Percentiles rank a stretch among this genome's conserved stretches.
These are phyloP conservation scores for Tapirus terrestris DNA, from an alignment of 2,113 vertebrate genomes.

Conservation along the genomic window DNA sequence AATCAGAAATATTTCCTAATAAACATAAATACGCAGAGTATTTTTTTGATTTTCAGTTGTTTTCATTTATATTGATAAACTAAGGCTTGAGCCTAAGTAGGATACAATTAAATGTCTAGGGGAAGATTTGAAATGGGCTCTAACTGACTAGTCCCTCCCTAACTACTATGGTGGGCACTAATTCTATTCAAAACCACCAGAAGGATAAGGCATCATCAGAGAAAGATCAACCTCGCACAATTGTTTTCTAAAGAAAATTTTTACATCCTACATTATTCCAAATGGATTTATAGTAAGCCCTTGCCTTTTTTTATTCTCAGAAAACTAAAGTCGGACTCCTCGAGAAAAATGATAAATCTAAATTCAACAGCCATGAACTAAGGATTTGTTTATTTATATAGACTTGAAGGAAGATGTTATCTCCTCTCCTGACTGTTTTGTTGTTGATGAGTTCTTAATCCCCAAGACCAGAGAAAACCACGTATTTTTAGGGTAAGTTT, in stretches of 20 bases:
- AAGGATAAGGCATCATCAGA: background rate
- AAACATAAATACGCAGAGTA: background rate
- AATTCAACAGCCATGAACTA: background rate
- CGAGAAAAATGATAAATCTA: background rate
- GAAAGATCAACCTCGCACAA: background rate
- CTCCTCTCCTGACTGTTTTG: background rate
- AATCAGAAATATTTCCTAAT: background rate
- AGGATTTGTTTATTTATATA: constrained; percentile 7
- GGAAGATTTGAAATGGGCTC: background rate
- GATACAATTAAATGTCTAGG: background rate
- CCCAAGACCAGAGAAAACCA: background rate
- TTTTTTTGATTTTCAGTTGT: background rate
- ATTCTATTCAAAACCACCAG: background rate
- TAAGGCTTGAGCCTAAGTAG: background rate
- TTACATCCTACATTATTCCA: background rate
- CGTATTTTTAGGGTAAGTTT: background rate
- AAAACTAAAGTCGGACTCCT: background rate
- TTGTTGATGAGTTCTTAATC: background rate
- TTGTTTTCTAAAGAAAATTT: background rate
- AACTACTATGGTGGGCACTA: background rate
- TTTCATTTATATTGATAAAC: background rate
- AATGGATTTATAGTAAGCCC: background rate
- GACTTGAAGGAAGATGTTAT: background rate
- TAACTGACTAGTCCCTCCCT: background rate
- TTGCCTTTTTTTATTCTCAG: background rate